Evolutionary conservation across 2,797 vertebrate genomes (phyloP).

Genomic region (Pipistrellus pipistrellus): DNA sequence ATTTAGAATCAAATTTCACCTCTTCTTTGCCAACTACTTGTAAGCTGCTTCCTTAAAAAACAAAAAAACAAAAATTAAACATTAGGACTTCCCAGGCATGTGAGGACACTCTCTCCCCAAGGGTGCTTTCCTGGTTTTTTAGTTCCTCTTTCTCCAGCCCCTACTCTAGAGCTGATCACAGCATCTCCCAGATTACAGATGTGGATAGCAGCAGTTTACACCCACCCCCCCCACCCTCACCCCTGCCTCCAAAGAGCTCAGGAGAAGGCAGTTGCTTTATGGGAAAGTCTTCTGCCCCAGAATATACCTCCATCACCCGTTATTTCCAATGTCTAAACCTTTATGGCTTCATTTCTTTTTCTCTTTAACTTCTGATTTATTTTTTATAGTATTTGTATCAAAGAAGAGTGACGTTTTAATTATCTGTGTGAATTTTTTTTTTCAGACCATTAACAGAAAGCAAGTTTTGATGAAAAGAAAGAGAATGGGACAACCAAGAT

Average conservation of each 20-base stretch:
- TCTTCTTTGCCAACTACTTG: not conserved
- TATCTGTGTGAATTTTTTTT: not conserved
- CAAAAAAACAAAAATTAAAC: not conserved
- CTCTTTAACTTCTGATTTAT: conserved; percentile 3
- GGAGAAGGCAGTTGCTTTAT: not conserved
- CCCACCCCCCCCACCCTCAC: too few species aligned
- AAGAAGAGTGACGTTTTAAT: not conserved
- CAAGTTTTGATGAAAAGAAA: conserved; percentile 34
- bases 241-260: not conserved
- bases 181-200: not conserved
- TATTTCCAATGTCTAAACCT: conserved; percentile 2
- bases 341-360: not conserved
- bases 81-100: not conserved
- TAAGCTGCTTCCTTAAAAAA: not conserved
- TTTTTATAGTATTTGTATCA: conserved; percentile 22
- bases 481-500: not conserved
- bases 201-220: not conserved
- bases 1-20: not conserved
- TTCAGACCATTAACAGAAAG: not conserved
- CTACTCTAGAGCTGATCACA: not conserved
- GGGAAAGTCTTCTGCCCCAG: not conserved
- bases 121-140: not conserved
- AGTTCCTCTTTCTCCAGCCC: not conserved
- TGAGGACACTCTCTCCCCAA: not conserved
- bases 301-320: not conserved